A percentile compares a stretch with the other conserved stretches of the same genome.
phyloP scores from a whole-genome alignment of 2,888 invertebrate species.

The Pristionchus exspectatus region DNA sequence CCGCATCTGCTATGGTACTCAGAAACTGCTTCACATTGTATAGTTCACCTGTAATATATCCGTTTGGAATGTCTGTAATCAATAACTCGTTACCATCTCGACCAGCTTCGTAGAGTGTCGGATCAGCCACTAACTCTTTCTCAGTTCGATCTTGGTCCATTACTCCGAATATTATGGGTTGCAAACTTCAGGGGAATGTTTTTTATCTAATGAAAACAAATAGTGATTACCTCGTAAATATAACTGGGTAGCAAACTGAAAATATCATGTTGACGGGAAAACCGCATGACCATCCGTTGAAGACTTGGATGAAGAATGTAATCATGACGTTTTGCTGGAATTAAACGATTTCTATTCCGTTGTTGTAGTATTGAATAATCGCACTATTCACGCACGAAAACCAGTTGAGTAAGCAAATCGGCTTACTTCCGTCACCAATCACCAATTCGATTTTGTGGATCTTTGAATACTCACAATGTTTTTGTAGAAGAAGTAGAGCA shows the following conservation, averaged over 20 bases:
- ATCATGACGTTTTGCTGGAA: slow-evolving; percentile 93
- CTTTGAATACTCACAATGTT: slow-evolving; percentile 86
- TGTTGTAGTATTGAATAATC: neutral
- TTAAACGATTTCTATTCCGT: neutral
- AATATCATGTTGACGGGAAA: slow-evolving; percentile 88
- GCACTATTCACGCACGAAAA: neutral
- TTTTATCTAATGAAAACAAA: neutral
- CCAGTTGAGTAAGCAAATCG: neutral
- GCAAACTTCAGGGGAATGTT: slow-evolving; percentile 63
- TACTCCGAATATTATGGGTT: slow-evolving; percentile 92
- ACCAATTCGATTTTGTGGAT: neutral
- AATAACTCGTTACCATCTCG: slow-evolving; percentile 81
- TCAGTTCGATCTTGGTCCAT: slow-evolving; percentile 93
- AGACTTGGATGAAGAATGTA: slow-evolving; percentile 95
- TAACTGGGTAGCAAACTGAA: slow-evolving; percentile 93
- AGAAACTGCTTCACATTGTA: slow-evolving; percentile 85
- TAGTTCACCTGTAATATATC: slow-evolving; percentile 47
- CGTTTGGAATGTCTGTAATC: neutral
- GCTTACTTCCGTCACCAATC: neutral
- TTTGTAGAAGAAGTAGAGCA: slow-evolving; percentile 97
- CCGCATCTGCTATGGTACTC: slow-evolving; percentile 82
- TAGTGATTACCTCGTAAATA: slow-evolving; percentile 87
- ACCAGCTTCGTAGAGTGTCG: slow-evolving; percentile 89
- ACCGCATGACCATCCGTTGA: slow-evolving; percentile 84
- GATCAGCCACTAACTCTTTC: slow-evolving; percentile 86